phyloP scores from a whole-genome alignment of 2,797 vertebrate genomes.

The Gorsachius magnificus region DNA sequence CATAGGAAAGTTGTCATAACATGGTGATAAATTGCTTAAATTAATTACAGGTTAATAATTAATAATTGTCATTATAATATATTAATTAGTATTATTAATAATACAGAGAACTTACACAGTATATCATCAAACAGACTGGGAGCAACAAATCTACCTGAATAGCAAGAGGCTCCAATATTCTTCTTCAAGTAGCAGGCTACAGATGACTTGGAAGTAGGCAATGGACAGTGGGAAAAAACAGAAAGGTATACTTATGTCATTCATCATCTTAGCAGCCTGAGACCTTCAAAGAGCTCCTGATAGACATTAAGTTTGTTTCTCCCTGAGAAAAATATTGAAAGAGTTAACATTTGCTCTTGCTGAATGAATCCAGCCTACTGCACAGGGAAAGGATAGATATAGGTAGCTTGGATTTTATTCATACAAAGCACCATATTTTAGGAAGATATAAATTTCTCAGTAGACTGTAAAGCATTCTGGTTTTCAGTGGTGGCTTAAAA shows the following conservation, averaged over 20 bases:
- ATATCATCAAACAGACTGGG: neutral
- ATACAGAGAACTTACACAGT: neutral
- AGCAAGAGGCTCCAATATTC: neutral
- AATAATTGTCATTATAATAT: neutral
- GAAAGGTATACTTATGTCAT: neutral
- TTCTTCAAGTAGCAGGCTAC: neutral
- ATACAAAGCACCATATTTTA: neutral
- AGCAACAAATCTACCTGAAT: neutral
- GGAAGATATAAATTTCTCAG: neutral
- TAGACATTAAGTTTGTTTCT: neutral
- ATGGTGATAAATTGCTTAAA: neutral
- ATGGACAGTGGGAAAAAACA: neutral
- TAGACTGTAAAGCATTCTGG: neutral
- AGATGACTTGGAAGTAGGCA: neutral
- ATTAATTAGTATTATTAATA: neutral
- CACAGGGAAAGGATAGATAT: neutral
- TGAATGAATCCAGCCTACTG: neutral
- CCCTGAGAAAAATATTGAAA: neutral
- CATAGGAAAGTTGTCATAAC: neutral
- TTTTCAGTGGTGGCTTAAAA: neutral
- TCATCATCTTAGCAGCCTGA: neutral
- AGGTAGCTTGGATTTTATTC: neutral
- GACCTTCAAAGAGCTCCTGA: fast-evolving
- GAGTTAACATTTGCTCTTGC: neutral
- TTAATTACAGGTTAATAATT: neutral